A percentile compares a stretch with the other conserved stretches of the same genome.
Conservation (phyloP, 37 sponge, comb jelly and placozoan species). For the Amphimedon queenslandica region DNA sequence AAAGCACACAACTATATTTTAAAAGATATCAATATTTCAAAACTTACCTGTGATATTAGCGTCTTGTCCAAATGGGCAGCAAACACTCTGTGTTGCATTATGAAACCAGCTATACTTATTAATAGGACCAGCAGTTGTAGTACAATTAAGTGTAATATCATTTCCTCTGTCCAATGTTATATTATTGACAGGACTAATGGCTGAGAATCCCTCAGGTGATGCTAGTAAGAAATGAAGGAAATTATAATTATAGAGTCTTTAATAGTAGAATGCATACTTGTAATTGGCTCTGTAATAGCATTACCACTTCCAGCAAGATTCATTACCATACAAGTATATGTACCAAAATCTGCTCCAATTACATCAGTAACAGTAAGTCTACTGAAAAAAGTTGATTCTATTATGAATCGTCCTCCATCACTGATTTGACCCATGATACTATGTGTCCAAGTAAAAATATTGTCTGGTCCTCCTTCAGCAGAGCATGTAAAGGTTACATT, state of each 20-base stretch:
- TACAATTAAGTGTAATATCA: constrained; percentile 13
- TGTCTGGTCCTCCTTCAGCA: constrained; percentile 28
- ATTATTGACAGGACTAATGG: not conserved
- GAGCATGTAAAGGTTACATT: constrained; percentile 15
- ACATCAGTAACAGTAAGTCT: not conserved
- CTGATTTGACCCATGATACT: not conserved
- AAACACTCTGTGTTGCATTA: no score
- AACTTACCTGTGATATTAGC: no score
- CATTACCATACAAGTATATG: constrained; percentile 8
- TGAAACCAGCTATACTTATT: no score
- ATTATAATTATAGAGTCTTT: not conserved
- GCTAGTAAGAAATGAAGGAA: not conserved
- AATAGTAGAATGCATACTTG: not conserved
- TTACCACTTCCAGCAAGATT: constrained; percentile 1
- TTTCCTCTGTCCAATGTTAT: not conserved
- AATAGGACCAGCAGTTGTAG: not conserved
- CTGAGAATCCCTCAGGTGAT: not conserved
- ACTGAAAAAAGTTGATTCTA: not conserved
- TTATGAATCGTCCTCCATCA: not conserved
- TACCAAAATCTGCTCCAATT: not conserved
- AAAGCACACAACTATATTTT: no score
- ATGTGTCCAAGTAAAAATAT: not conserved
- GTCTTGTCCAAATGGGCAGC: no score
- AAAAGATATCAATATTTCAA: no score
- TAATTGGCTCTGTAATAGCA: not conserved